phyloP scores from a whole-genome alignment of 1,140 invertebrate genomes.

The Microvelia longipes region DNA sequence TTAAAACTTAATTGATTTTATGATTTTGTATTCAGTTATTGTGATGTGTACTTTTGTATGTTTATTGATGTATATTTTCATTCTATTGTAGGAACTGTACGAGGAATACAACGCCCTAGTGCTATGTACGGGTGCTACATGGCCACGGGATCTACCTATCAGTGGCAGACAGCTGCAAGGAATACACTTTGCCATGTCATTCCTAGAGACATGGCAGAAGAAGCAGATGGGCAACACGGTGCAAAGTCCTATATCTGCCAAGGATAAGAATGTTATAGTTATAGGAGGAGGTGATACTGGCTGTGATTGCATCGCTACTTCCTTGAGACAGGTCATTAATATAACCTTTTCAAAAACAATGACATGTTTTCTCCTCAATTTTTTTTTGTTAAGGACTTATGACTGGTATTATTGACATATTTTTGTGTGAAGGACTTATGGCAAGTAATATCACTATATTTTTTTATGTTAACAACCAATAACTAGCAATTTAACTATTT shows the following conservation, averaged over 20 bases:
- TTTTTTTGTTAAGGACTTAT: too few species aligned
- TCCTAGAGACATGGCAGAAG: constrained; percentile 93
- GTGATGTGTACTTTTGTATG: too few species aligned
- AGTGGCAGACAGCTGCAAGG: constrained; percentile 72
- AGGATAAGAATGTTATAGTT: constrained; percentile 89
- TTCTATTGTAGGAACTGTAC: constrained; percentile 38
- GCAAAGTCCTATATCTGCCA: constrained; percentile 51
- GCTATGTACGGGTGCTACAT: constrained; percentile 84
- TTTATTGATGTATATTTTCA: too few species aligned
- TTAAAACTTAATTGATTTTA: too few species aligned
- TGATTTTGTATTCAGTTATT: too few species aligned
- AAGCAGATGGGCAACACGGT: constrained; percentile 64
- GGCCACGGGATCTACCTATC: constrained; percentile 80
- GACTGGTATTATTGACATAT: too few species aligned
- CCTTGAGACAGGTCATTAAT: constrained; percentile 59
- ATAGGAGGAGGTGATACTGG: constrained; percentile 99
- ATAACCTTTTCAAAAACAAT: too few species aligned
- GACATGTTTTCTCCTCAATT: too few species aligned
- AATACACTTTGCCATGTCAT: constrained; percentile 96
- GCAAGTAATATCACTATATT: too few species aligned
- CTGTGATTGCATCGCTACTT: constrained; percentile 97
- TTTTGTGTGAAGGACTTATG: too few species aligned
- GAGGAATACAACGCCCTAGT: constrained; percentile 74
- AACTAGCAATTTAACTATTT: too few species aligned
- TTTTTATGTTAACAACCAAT: too few species aligned